Conservation (phyloP, 2,113 vertebrate species). For the Sciurus niger region DNA sequence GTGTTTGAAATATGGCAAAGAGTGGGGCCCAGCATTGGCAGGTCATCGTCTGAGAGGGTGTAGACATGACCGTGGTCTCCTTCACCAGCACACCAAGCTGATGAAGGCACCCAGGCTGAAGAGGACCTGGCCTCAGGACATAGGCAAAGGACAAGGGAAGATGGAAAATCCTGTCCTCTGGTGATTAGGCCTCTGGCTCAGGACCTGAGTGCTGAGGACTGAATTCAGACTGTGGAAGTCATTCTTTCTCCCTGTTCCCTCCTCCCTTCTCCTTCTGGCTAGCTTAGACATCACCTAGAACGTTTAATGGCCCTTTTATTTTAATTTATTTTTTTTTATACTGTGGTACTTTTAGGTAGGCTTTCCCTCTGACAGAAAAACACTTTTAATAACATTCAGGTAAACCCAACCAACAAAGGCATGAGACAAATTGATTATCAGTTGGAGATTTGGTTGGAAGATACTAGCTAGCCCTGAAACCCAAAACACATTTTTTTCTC, state of each 20-base stretch:
- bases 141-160: background rate
- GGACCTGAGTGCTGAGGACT: background rate
- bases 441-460: slow-evolving; percentile 1
- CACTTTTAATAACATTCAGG: slow-evolving; percentile 18
- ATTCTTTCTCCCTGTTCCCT: background rate
- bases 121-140: background rate
- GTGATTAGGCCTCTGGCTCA: background rate
- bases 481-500: slow-evolving; percentile 1
- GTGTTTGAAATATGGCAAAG: background rate
- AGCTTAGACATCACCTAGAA: background rate
- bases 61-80: background rate
- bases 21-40: background rate
- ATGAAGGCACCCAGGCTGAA: background rate
- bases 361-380: background rate
- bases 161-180: background rate
- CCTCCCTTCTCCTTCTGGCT: background rate
- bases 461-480: background rate
- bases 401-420: background rate
- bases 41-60: background rate
- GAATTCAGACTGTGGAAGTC: background rate
- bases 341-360: background rate
- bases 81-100: background rate
- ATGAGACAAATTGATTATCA: slow-evolving; percentile 3
- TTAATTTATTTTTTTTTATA: background rate
- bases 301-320: background rate